Base-by-base conservation (phyloP, 2,113 vertebrate species). In the Tautogolabrus adspersus region DNA sequence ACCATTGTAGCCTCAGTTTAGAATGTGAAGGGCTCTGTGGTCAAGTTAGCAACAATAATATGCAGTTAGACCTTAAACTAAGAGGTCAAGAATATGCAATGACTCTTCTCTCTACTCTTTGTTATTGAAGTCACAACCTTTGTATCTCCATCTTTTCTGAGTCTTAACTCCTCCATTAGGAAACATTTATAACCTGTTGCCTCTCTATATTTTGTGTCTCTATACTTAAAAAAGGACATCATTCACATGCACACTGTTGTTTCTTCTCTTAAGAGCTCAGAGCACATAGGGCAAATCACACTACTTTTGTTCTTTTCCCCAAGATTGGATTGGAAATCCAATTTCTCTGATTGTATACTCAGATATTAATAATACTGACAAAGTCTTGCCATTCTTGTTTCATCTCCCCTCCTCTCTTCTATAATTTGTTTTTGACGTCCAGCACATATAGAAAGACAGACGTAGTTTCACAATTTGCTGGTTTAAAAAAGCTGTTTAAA, bases 401-500 rank as follows among this genome's bases (percentile, higher is more conserved):
- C 3, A 56, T 57, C 13, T 8, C 3, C 34, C 10, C 9, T 72
- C 10, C 8, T 54, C 6, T 47, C 38, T 52, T 54, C 6, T 22
- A 40, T 42, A 19, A 66, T 62, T 67, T 69, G 8, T 30, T 22
- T 34, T n/a, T 21, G 22, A 69, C 38, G 37, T 37, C 23, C 23
- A 22, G 49, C 30, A 2, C 10, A 60, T 55, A 22, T 55, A 22
- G 16, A 44, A 2, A 57, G 34, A 47, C 0, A 42, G 46, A 69
- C 4, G 66, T 11, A 73, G n/a, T 60, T 46, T 5, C n/a, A 47
- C 75, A 16, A 84, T 78, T 80, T 46, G 22, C 42, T 13, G 22
- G 40, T n/a, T 51, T 67, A 42, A 77, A 72, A 77, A 69, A 75
- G 49, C 42, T 38, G 26, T 26, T 19, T 71, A 75, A 66, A 52